Conservation (phyloP, 2,888 invertebrate genomes). For the Pseudanteris insignis region DNA sequence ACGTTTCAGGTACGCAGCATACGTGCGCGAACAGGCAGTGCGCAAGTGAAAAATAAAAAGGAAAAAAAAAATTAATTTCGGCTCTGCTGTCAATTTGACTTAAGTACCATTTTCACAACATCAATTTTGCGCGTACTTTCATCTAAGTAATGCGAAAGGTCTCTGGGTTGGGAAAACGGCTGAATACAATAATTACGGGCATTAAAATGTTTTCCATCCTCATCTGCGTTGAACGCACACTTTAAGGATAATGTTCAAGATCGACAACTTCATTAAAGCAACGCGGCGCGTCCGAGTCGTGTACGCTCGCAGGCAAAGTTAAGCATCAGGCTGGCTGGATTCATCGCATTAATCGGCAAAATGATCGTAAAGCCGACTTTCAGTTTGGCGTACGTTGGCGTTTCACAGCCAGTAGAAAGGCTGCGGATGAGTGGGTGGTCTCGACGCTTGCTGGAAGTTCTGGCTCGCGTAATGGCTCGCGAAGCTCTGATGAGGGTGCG, state of each 20-base stretch:
- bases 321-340: background rate
- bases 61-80: too few species aligned
- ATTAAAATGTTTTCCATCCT: background rate
- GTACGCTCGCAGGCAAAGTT: conserved; percentile 1
- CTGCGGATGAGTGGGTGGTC: conserved; percentile 55
- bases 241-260: background rate
- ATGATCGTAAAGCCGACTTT: background rate
- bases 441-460: conserved; percentile 58
- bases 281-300: background rate
- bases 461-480: conserved; percentile 56
- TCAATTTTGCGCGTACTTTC: too few species aligned
- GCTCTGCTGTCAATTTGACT: too few species aligned
- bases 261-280: background rate
- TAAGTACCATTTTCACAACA: too few species aligned
- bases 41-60: too few species aligned
- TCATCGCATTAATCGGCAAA: conserved; percentile 2
- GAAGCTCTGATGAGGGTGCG: conserved; percentile 59
- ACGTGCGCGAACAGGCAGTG: too few species aligned
- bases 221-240: background rate
- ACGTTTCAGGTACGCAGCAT: too few species aligned
- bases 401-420: conserved; percentile 50
- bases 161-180: too few species aligned
- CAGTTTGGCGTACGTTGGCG: background rate
- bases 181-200: conserved; percentile 1
- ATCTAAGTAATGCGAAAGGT: too few species aligned